Evolutionary conservation across 2,797 vertebrate species (phyloP).

Genomic region (Enteromius anoplus): DNA sequence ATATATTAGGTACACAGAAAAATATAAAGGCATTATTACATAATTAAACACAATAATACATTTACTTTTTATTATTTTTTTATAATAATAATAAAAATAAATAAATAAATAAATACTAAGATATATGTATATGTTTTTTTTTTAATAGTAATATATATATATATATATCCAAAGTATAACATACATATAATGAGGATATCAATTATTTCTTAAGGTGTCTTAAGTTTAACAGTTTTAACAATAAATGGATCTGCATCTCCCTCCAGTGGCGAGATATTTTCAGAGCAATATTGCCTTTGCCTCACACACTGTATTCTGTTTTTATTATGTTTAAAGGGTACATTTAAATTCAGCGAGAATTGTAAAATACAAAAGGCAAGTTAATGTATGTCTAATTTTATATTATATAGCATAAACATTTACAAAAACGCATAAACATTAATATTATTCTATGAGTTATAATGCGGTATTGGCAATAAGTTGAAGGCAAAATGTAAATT

Average conservation of each 20-base stretch:
- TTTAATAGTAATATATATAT: no score
- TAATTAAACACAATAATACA: not conserved
- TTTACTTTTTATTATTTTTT: not conserved
- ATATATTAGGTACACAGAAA: not conserved
- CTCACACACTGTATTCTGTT: not conserved
- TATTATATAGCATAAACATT: not conserved
- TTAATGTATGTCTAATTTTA: not conserved
- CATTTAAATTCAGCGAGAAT: not conserved
- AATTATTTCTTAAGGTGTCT: not conserved
- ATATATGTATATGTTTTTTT: not conserved
- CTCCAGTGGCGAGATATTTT: conserved; percentile 66
- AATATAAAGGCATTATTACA: not conserved
- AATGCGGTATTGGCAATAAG: not conserved
- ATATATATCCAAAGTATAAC: no score
- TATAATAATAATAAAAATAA: not conserved
- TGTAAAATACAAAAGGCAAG: not conserved
- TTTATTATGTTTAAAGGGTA: not conserved
- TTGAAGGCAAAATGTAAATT: not conserved
- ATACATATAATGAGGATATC: not conserved
- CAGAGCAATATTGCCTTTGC: not conserved
- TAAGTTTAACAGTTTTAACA: not conserved
- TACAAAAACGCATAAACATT: not conserved
- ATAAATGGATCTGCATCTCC: conserved; percentile 52
- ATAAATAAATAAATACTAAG: not conserved
- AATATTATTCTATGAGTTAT: not conserved